Percentiles rank a stretch among this genome's conserved stretches.
phyloP scores from a whole-genome alignment of 1,140 invertebrate species.

The Ostrea edulis region DNA sequence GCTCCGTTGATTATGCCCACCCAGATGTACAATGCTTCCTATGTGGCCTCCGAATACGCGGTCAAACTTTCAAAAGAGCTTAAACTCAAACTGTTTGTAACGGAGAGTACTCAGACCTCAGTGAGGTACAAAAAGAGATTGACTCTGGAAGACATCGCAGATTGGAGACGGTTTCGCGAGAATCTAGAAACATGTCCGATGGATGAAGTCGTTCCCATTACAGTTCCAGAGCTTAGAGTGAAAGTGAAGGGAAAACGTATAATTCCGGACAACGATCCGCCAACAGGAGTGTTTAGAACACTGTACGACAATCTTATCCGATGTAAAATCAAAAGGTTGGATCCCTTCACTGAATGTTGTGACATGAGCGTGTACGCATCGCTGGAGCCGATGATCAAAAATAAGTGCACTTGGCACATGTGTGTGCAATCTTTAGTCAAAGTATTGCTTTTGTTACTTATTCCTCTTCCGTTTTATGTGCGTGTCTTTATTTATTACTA shows the following conservation, averaged over 20 bases:
- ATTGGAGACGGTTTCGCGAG: constrained; percentile 69
- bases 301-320: constrained; percentile 73
- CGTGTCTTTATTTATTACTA: constrained; percentile 74
- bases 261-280: constrained; percentile 73
- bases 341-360: constrained; percentile 73
- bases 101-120: constrained; percentile 64
- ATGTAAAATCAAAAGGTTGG: constrained; percentile 73
- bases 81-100: constrained; percentile 72
- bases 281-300: constrained; percentile 71
- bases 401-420: constrained; percentile 72
- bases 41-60: constrained; percentile 74
- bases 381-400: constrained; percentile 67
- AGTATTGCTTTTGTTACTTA: constrained; percentile 65
- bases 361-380: constrained; percentile 71
- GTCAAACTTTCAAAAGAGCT: constrained; percentile 72
- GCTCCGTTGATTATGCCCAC: constrained; percentile 72
- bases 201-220: constrained; percentile 70
- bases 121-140: constrained; percentile 69
- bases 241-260: constrained; percentile 76
- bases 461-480: constrained; percentile 75
- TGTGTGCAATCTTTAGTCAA: constrained; percentile 68
- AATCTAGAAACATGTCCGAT: constrained; percentile 63
- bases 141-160: constrained; percentile 68
- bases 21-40: constrained; percentile 71
- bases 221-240: constrained; percentile 69